Evolutionary conservation across 2,113 vertebrate genomes (phyloP), one percentile per base, ranked within the genome.

Genomic region (Nerophis lumbriciformis): DNA sequence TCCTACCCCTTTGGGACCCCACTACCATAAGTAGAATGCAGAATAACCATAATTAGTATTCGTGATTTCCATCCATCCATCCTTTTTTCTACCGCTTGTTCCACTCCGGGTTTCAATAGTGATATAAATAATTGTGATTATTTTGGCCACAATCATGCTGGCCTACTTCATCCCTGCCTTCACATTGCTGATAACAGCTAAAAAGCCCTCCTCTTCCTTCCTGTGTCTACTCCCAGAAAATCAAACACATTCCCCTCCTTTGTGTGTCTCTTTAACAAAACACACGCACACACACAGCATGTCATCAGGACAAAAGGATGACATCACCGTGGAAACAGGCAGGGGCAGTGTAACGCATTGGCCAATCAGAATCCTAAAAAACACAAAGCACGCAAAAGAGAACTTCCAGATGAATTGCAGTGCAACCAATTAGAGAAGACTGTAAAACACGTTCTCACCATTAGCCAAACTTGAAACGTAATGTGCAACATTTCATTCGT

Each of bases 131-230:
- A 28, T 28, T 28, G 2, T 28, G 28, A 28, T 28, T 28, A 28
- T 28, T 28, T 28, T 28, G 28, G 28, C 3, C 4, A 28, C 4
- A 28, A 28, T 28, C 28, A 28, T 28, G 53, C 50, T 50, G 50
- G 1, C 56, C 45, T 66, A 28, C 28, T 63, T 13, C 53, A 47
- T 61, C 47, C 39, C 38, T 53, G 13, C 53, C 47, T 63, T 48
- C 56, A 4, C 51, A 42, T 42, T 60, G 45, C 69, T 67, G 50
- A 63, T 38, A 68, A 45, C 37, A 44, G 61, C 48, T 59, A 15
- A 49, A 49, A 14, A 3, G 11, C 45, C 45, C 55, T n/a, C 35
- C 48, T 53, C 50, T 35, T 60, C 28, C 28, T 60, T 61, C 54
- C 57, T 56, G 36, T 48, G 56, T 64, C 36, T 49, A 47, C 45